A percentile compares a stretch with the other conserved stretches of the same genome.
Conservation (phyloP, 2,113 vertebrate species). For the Triplophysa rosa region DNA sequence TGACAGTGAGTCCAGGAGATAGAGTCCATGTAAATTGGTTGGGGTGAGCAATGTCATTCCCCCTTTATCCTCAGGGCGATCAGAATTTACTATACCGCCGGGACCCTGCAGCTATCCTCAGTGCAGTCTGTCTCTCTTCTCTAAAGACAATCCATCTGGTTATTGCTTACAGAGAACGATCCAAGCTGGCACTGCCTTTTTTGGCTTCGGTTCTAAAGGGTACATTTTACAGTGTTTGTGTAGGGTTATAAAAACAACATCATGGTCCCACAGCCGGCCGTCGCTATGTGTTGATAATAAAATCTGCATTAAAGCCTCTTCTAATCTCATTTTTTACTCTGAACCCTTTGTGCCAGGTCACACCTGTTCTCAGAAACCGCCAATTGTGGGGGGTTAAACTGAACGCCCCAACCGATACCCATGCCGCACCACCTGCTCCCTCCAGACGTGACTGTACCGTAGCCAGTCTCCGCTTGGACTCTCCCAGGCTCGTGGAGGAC, state of each 20-base stretch:
- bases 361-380: conserved; percentile 27
- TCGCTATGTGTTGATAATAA: conserved; percentile 26
- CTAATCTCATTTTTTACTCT: conserved; percentile 19
- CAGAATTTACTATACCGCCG: conserved; percentile 20
- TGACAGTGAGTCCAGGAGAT: conserved; percentile 11
- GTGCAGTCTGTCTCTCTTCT: conserved; percentile 8
- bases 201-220: conserved; percentile 4
- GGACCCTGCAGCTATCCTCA: background rate
- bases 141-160: conserved; percentile 39
- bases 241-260: conserved; percentile 30
- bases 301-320: conserved; percentile 29
- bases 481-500: conserved; percentile 1
- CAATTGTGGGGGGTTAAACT: background rate
- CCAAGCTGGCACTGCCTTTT: conserved; percentile 29
- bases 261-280: conserved; percentile 3
- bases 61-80: background rate
- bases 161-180: conserved; percentile 21
- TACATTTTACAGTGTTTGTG: conserved; percentile 30
- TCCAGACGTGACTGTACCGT: background rate
- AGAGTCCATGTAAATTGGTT: conserved; percentile 9
- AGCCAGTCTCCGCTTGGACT: conserved; percentile 6
- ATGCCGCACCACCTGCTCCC: conserved; percentile 21
- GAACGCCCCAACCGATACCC: background rate
- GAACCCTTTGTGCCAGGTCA: conserved; percentile 14
- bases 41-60: background rate